Conservation (phyloP, 1,140 invertebrate genomes). For the Drosophila busckii region DNA sequence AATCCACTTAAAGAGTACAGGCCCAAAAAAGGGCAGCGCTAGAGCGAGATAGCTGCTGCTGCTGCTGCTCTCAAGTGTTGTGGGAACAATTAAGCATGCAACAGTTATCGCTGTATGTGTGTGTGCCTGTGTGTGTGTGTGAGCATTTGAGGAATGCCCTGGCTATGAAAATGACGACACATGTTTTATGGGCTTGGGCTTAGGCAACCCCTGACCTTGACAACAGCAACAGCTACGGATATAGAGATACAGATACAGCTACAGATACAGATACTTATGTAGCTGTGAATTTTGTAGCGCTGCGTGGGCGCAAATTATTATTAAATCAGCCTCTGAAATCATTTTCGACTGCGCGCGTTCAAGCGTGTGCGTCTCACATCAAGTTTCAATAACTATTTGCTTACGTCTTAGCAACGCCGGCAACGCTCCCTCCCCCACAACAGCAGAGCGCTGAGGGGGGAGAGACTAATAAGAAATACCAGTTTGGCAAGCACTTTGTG, state of each 20-base stretch:
- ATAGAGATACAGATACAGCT: slow-evolving; percentile 25
- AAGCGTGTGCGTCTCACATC: slow-evolving; percentile 24
- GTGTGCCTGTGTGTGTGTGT: slow-evolving; percentile 20
- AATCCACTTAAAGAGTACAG: slow-evolving; percentile 66
- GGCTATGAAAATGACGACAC: slow-evolving; percentile 62
- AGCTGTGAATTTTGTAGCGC: slow-evolving; percentile 10
- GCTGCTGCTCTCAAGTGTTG: slow-evolving; percentile 45
- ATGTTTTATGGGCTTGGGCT: slow-evolving; percentile 61
- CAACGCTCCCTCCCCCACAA: neutral
- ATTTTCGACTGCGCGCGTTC: slow-evolving; percentile 31
- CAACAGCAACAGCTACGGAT: slow-evolving; percentile 45
- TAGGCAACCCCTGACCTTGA: slow-evolving; percentile 72
- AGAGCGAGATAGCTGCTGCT: neutral
- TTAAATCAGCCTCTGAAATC: slow-evolving; percentile 19
- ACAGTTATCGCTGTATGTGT: slow-evolving; percentile 47
- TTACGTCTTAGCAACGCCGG: slow-evolving; percentile 14
- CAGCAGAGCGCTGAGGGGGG: too few species aligned
- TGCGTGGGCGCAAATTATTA: slow-evolving; percentile 47
- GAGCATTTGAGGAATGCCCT: slow-evolving; percentile 60
- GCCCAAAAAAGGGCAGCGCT: slow-evolving; percentile 30
- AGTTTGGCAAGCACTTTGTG: slow-evolving; percentile 40
- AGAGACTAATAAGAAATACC: slow-evolving; percentile 22
- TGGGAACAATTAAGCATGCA: slow-evolving; percentile 72
- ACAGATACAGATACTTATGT: slow-evolving; percentile 4
- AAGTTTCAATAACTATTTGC: slow-evolving; percentile 25